phyloP scores from a whole-genome alignment of 2,113 vertebrate genomes.

The Heterotis niloticus region DNA sequence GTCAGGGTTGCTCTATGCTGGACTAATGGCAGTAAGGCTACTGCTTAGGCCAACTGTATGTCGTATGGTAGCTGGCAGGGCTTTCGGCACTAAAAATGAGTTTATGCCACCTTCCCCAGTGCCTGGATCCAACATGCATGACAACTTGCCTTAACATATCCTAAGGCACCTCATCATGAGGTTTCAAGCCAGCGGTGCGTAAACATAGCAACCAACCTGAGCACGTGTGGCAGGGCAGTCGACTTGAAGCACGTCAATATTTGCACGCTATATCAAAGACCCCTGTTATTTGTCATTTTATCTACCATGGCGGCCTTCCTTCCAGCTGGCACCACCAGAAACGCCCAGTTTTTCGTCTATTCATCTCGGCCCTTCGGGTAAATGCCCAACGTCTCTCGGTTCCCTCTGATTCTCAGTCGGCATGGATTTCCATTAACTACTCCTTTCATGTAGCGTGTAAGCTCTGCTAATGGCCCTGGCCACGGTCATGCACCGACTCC shows the following conservation, averaged over 20 bases:
- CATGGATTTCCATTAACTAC: conserved; percentile 50
- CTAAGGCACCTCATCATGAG: too few relatives aligned
- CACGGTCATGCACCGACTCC: conserved; percentile 40
- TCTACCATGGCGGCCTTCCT: conserved; percentile 33
- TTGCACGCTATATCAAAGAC: conserved; percentile 52
- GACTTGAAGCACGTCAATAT: conserved; percentile 56
- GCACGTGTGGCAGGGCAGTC: conserved; percentile 56
- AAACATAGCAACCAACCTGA: conserved; percentile 45
- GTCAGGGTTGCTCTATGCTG: conserved; percentile 27
- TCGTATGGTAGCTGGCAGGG: conserved; percentile 34
- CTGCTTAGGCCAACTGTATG: too few relatives aligned
- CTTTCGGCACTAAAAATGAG: conserved; percentile 41
- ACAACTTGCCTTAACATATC: background rate
- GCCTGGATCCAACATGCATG: conserved; percentile 50
- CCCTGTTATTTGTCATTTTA: conserved; percentile 49
- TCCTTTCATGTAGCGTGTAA: conserved; percentile 55
- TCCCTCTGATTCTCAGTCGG: conserved; percentile 53
- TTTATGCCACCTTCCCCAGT: conserved; percentile 25
- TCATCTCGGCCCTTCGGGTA: conserved; percentile 42
- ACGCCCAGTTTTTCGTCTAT: conserved; percentile 32
- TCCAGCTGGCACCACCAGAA: background rate
- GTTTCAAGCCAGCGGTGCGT: conserved; percentile 30
- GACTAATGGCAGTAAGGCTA: conserved; percentile 32
- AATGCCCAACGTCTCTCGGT: conserved; percentile 55
- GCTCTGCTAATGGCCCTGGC: conserved; percentile 45